A percentile compares a stretch with the other conserved stretches of the same genome.
These are phyloP conservation scores for Sardina pilchardus DNA, from an alignment of 2,113 vertebrate species.

Conservation along the genomic window DNA sequence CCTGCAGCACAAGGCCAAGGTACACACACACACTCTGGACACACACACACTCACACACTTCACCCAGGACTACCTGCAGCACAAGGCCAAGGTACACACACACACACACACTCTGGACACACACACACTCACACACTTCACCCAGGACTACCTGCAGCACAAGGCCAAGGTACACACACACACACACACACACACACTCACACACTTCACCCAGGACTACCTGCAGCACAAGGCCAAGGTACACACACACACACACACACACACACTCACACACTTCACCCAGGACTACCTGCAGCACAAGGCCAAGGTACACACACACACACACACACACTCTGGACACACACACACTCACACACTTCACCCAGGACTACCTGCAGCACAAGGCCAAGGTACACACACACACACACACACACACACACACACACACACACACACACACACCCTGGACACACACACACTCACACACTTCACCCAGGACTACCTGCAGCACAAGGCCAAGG, in stretches of 20 bases:
- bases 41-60: background rate
- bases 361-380: slow-evolving; percentile 74
- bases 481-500: slow-evolving; percentile 75
- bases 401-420: slow-evolving; percentile 71
- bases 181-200: slow-evolving; percentile 71
- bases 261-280: slow-evolving; percentile 77
- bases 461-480: slow-evolving; percentile 76
- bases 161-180: slow-evolving; percentile 57
- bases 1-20: background rate
- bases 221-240: slow-evolving; percentile 84
- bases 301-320: slow-evolving; percentile 82
- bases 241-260: slow-evolving; percentile 62
- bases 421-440: slow-evolving; percentile 69
- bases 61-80: too few relatives aligned
- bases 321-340: too few relatives aligned
- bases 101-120: background rate
- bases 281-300: slow-evolving; percentile 75
- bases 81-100: too few relatives aligned
- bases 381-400: slow-evolving; percentile 81
- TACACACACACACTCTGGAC: background rate
- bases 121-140: background rate
- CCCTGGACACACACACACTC: slow-evolving; percentile 67
- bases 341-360: slow-evolving; percentile 75
- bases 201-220: slow-evolving; percentile 76
- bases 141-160: too few relatives aligned